Conservation (phyloP, 2,888 invertebrate species). For the Synanthedon vespiformis region DNA sequence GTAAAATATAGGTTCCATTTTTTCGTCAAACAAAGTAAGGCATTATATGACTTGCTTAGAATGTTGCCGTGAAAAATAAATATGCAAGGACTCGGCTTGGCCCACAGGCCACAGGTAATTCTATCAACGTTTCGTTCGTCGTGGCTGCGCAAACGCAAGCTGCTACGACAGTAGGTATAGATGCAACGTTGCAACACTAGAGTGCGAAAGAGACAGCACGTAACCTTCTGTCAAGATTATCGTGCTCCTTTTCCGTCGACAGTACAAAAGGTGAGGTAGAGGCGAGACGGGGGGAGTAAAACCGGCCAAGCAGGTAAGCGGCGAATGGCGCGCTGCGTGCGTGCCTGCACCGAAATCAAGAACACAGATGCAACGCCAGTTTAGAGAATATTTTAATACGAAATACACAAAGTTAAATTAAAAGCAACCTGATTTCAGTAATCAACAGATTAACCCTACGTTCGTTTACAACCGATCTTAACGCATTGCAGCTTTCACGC, state of each 20-base stretch:
- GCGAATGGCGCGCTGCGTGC: slow-evolving; percentile 9
- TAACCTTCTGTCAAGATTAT: neutral
- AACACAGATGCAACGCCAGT: slow-evolving; percentile 29
- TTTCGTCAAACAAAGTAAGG: too few relatives aligned
- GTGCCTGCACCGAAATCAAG: slow-evolving; percentile 37
- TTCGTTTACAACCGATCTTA: neutral
- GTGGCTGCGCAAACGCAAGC: slow-evolving; percentile 7
- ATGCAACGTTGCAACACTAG: slow-evolving; percentile 23
- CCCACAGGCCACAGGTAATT: slow-evolving; percentile 26
- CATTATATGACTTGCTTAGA: too few relatives aligned
- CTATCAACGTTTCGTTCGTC: slow-evolving; percentile 38
- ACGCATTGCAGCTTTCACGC: slow-evolving; percentile 2
- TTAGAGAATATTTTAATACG: neutral
- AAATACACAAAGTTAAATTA: neutral
- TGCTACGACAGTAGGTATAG: slow-evolving; percentile 10
- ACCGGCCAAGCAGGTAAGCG: slow-evolving; percentile 44
- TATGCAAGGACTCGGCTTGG: neutral
- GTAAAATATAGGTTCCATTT: too few relatives aligned
- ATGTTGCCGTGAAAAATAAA: too few relatives aligned
- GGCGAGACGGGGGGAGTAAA: slow-evolving; percentile 15
- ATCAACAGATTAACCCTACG: too few relatives aligned
- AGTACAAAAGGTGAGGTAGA: slow-evolving; percentile 14
- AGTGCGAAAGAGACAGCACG: neutral
- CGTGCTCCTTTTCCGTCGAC: slow-evolving; percentile 1
- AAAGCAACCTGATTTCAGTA: neutral